Conservation (phyloP, 2,797 vertebrate species). For the Lemur catta region DNA sequence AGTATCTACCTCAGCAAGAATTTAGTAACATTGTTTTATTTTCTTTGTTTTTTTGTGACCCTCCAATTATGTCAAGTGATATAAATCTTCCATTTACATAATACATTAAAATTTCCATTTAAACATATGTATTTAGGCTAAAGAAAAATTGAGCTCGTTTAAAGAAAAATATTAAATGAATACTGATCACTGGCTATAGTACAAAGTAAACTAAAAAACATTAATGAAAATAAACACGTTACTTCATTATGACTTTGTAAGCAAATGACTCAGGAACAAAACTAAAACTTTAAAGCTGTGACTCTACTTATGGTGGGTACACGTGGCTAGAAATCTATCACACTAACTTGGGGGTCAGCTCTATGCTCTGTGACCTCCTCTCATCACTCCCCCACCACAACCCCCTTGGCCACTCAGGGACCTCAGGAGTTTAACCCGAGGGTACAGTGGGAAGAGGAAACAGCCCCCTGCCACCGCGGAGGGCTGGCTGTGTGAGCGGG, state of each 20-base stretch:
- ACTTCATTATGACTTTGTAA: not conserved
- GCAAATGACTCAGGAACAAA: not conserved
- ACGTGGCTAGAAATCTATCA: not conserved
- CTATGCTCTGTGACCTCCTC: not conserved
- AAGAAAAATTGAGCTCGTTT: not conserved
- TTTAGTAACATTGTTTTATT: not conserved
- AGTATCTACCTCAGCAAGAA: not conserved
- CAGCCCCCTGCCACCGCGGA: fast-evolving
- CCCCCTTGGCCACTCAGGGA: not conserved
- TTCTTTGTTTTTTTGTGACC: not conserved
- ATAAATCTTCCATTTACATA: not conserved
- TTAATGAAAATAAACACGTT: not conserved
- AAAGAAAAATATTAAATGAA: constrained; percentile 14
- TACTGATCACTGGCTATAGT: not conserved
- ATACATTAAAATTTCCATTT: constrained; percentile 36
- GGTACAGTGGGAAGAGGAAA: fast-evolving
- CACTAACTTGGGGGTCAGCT: not conserved
- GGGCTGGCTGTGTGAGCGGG: fast-evolving
- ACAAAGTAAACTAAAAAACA: not conserved
- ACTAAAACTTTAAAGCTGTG: constrained; percentile 29
- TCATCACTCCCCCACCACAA: not conserved
- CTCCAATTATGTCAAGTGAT: constrained; percentile 14
- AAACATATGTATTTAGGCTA: not conserved
- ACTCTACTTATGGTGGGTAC: not conserved
- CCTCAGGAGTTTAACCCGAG: fast-evolving